Evolutionary conservation across 1,140 invertebrate species (phyloP).

Genomic region (Lepidurus arcticus): DNA sequence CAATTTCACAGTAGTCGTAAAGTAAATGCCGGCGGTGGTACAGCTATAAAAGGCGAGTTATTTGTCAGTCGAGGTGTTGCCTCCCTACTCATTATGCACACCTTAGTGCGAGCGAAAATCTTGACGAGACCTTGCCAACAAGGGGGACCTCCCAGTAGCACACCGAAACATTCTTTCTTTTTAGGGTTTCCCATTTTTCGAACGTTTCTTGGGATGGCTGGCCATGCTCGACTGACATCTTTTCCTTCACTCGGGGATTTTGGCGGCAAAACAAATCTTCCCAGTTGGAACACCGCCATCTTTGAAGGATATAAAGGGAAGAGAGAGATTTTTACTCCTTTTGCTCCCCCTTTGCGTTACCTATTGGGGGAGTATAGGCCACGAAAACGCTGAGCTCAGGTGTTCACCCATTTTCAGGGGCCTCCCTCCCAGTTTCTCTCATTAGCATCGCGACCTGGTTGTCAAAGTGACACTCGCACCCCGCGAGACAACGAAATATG

Average conservation of each 20-base stretch:
- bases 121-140: conserved; percentile 15
- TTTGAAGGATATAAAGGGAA: neutral
- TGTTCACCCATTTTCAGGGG: neutral
- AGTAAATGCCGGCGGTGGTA: neutral
- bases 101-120: conserved; percentile 5
- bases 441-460: conserved; percentile 21
- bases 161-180: conserved; percentile 1
- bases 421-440: neutral
- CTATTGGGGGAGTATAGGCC: neutral
- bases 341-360: conserved; percentile 10
- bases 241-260: neutral
- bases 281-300: neutral
- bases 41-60: neutral
- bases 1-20: conserved; percentile 11
- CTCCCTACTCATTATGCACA: conserved; percentile 21
- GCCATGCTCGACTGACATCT: neutral
- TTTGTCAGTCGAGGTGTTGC: conserved; percentile 18
- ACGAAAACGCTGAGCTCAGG: neutral
- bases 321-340: neutral
- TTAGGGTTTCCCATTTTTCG: neutral
- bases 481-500: conserved; percentile 6
- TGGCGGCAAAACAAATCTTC: neutral
- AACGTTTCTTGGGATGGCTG: neutral
- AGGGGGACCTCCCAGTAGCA: conserved; percentile 7
- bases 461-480: conserved; percentile 20